phyloP scores from a whole-genome alignment of 2,888 invertebrate species.

The Rutpela maculata region DNA sequence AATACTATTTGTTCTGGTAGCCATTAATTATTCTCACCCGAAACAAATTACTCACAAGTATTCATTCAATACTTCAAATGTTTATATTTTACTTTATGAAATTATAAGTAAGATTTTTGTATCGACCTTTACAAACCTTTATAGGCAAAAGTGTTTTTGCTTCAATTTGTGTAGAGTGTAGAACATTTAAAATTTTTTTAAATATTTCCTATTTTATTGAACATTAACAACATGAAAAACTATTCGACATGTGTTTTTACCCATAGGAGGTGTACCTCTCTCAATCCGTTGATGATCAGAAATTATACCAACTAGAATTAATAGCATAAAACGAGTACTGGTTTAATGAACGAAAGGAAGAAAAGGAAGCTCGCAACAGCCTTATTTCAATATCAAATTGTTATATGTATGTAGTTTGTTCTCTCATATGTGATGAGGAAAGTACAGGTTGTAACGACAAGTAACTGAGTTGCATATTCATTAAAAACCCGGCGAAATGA shows the following conservation, averaged over 20 bases:
- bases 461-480: constrained; percentile 40
- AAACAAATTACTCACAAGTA: too few species aligned
- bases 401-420: constrained; percentile 45
- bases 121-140: too few species aligned
- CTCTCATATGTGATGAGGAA: constrained; percentile 40
- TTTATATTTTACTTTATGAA: too few species aligned
- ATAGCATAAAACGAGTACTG: not conserved
- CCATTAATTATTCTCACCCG: too few species aligned
- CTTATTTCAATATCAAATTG: constrained; percentile 34
- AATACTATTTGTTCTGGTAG: too few species aligned
- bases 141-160: not conserved
- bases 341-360: not conserved
- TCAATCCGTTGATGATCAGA: not conserved
- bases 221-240: not conserved
- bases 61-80: too few species aligned
- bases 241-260: not conserved
- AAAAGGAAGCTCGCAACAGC: constrained; percentile 17
- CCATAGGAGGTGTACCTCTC: not conserved
- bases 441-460: constrained; percentile 43
- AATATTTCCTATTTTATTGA: not conserved
- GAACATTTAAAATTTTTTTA: too few species aligned
- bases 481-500: constrained; percentile 41
- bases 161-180: not conserved
- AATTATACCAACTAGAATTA: not conserved
- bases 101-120: too few species aligned